Evolutionary conservation across 2,113 vertebrate genomes (phyloP).

Genomic region (Entelurus aequoreus): DNA sequence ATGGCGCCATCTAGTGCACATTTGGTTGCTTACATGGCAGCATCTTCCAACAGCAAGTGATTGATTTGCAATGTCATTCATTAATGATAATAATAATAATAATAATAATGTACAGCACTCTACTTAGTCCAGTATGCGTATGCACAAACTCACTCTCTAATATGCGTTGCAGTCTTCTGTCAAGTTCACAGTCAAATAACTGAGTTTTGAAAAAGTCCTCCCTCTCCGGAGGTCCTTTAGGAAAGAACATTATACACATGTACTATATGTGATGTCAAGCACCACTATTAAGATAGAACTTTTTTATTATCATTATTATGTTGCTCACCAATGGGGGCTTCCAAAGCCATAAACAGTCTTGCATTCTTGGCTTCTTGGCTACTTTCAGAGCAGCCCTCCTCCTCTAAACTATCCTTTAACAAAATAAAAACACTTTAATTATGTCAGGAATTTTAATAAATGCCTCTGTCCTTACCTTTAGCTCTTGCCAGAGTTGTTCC

Average conservation of each 20-base stretch:
- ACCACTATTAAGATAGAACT: neutral
- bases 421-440: conserved; percentile 5
- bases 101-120: neutral
- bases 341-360: conserved; percentile 75
- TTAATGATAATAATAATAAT: too few relatives aligned
- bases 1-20: conserved; percentile 51
- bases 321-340: conserved; percentile 52
- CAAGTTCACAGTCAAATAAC: conserved; percentile 64
- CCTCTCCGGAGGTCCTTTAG: conserved; percentile 48
- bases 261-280: neutral
- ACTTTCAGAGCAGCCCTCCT: conserved; percentile 53
- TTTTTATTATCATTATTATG: neutral
- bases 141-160: conserved; percentile 45
- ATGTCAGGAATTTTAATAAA: neutral
- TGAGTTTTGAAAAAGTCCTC: conserved; percentile 74
- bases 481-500: conserved; percentile 77
- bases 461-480: conserved; percentile 69
- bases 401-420: conserved; percentile 37
- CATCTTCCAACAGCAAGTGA: too few relatives aligned
- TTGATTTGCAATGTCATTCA: too few relatives aligned
- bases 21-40: neutral
- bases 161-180: conserved; percentile 11
- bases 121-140: neutral
- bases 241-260: neutral
- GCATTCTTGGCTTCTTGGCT: conserved; percentile 79